phyloP scores from a whole-genome alignment of 2,888 invertebrate species.

The Ceraclea dissimilis region DNA sequence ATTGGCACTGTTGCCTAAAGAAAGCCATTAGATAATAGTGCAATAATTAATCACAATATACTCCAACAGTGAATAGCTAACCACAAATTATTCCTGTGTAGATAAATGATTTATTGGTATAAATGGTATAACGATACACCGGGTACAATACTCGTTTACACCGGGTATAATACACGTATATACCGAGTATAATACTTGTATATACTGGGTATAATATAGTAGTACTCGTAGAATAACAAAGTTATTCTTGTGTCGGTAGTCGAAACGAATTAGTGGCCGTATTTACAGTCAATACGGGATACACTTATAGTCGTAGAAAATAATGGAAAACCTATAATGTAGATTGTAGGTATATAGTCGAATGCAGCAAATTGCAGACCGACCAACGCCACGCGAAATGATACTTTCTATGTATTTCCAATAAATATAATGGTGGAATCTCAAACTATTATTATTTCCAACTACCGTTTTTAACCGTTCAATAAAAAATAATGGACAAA shows the following conservation, averaged over 20 bases:
- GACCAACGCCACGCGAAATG: background rate
- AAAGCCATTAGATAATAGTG: too few species aligned
- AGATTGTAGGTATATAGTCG: background rate
- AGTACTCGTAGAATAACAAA: too few species aligned
- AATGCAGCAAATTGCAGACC: background rate
- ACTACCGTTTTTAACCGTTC: background rate
- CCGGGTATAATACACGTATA: too few species aligned
- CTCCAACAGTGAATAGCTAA: too few species aligned
- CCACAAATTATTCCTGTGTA: too few species aligned
- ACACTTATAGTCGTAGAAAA: background rate
- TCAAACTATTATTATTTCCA: slow-evolving; percentile 1
- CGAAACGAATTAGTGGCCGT: background rate
- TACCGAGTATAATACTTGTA: too few species aligned
- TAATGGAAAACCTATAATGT: slow-evolving; percentile 2
- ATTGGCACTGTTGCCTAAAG: too few species aligned
- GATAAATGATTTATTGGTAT: too few species aligned
- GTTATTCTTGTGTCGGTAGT: background rate
- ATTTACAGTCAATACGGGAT: background rate
- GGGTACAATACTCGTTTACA: too few species aligned
- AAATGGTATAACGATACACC: too few species aligned
- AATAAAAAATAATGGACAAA: slow-evolving; percentile 2
- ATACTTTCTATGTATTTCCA: slow-evolving; percentile 1
- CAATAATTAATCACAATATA: too few species aligned
- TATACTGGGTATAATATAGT: too few species aligned
- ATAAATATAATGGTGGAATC: background rate